Conservation (phyloP, 2,113 vertebrate genomes). For the Otolemur garnettii region DNA sequence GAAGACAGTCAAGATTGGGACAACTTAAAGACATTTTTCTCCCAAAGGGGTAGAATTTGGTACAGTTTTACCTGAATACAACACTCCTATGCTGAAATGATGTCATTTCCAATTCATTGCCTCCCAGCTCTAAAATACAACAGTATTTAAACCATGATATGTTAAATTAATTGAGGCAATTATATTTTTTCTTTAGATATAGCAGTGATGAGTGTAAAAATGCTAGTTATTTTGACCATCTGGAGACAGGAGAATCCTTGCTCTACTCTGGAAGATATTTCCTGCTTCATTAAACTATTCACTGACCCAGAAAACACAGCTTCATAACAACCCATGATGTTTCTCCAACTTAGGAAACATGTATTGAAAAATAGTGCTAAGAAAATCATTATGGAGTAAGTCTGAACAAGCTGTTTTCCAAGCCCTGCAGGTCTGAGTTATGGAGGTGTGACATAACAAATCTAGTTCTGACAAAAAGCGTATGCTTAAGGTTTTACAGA, state of each 20-base stretch:
- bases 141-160: background rate
- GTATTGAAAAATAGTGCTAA: conserved; percentile 66
- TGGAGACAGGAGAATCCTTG: background rate
- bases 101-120: background rate
- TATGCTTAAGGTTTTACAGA: conserved; percentile 59
- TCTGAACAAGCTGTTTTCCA: conserved; percentile 63
- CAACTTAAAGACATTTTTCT: background rate
- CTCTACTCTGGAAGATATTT: background rate
- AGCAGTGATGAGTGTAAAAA: background rate
- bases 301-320: conserved; percentile 40
- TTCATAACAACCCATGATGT: conserved; percentile 36
- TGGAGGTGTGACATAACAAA: conserved; percentile 58
- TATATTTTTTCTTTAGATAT: background rate
- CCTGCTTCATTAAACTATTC: conserved; percentile 46
- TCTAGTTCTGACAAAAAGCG: conserved; percentile 50
- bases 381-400: conserved; percentile 49
- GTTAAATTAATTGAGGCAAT: background rate
- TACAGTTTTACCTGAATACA: background rate
- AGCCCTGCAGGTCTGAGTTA: conserved; percentile 1
- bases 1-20: background rate
- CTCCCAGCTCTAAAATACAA: background rate
- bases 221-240: background rate
- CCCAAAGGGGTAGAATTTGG: background rate
- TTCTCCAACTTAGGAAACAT: conserved; percentile 30
- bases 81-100: background rate